Conservation (phyloP, 2,888 invertebrate genomes). For the Hypena proboscidalis region DNA sequence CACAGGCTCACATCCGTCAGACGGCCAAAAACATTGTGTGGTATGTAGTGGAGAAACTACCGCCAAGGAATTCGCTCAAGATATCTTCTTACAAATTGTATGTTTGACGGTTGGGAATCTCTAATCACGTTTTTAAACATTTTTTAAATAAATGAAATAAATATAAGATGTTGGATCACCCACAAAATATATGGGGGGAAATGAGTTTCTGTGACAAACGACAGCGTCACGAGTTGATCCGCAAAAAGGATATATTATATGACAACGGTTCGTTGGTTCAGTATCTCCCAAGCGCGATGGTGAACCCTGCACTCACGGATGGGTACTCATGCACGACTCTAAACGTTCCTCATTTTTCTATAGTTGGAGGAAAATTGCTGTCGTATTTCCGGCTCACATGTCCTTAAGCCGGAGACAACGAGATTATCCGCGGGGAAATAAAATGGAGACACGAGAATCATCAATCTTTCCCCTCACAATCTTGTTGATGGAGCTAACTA, state of each 20-base stretch:
- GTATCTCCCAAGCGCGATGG: conserved; percentile 46
- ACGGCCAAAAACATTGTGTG: conserved; percentile 42
- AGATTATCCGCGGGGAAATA: conserved; percentile 82
- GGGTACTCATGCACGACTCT: conserved; percentile 71
- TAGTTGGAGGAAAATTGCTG: conserved; percentile 82
- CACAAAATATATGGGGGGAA: conserved; percentile 10
- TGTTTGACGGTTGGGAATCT: conserved; percentile 56
- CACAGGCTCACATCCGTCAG: conserved; percentile 61
- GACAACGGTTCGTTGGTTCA: conserved; percentile 51
- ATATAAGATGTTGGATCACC: conserved; percentile 12
- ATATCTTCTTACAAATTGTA: conserved; percentile 55
- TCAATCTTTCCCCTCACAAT: conserved; percentile 70
- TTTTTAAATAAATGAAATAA: conserved; percentile 36
- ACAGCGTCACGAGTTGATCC: conserved; percentile 40
- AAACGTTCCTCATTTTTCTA: conserved; percentile 81
- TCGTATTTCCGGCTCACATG: conserved; percentile 82
- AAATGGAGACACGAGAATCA: conserved; percentile 78
- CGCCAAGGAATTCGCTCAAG: conserved; percentile 56
- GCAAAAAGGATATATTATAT: conserved; percentile 51
- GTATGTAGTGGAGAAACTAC: conserved; percentile 26
- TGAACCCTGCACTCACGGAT: conserved; percentile 55
- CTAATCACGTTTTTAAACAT: conserved; percentile 35
- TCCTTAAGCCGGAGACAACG: conserved; percentile 82
- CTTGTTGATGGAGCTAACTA: conserved; percentile 53
- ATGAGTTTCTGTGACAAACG: conserved; percentile 34